Conservation (phyloP, 2,888 invertebrate genomes). For the Lasioglossum lativentre region DNA sequence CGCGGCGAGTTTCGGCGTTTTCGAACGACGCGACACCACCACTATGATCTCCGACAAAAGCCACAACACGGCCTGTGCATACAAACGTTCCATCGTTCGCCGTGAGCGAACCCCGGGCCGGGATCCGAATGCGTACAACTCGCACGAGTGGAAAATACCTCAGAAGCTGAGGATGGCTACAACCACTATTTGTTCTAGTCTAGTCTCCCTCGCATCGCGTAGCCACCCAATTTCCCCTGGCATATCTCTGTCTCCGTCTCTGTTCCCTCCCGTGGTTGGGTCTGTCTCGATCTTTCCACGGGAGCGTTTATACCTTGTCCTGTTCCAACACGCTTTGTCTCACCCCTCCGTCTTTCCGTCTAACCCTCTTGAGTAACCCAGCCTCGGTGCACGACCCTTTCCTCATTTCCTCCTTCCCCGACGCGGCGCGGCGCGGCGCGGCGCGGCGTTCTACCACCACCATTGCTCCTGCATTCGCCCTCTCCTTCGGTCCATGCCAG, state of each 20-base stretch:
- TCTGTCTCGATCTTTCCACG: slow-evolving; percentile 7
- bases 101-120: slow-evolving; percentile 38
- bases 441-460: slow-evolving; percentile 2
- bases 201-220: slow-evolving; percentile 72
- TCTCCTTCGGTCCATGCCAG: slow-evolving; percentile 41
- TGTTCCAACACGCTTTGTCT: slow-evolving; percentile 45
- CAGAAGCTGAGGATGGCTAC: slow-evolving; percentile 79
- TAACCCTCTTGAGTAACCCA: slow-evolving; percentile 68
- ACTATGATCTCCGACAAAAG: slow-evolving; percentile 50
- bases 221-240: slow-evolving; percentile 71
- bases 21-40: slow-evolving; percentile 34
- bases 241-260: not conserved
- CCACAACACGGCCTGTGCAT: slow-evolving; percentile 65
- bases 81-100: slow-evolving; percentile 58
- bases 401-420: slow-evolving; percentile 53
- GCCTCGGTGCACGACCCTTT: slow-evolving; percentile 65
- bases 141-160: slow-evolving; percentile 77
- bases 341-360: slow-evolving; percentile 56
- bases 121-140: slow-evolving; percentile 67
- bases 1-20: slow-evolving; percentile 23
- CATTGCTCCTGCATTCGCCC: slow-evolving; percentile 17
- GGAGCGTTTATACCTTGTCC: slow-evolving; percentile 20
- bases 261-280: not conserved
- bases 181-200: slow-evolving; percentile 80
- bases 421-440: too few species aligned